A percentile compares a stretch with the other conserved stretches of the same genome.
phyloP scores from a whole-genome alignment of 2,797 vertebrate genomes.

The Botia kubotai region DNA sequence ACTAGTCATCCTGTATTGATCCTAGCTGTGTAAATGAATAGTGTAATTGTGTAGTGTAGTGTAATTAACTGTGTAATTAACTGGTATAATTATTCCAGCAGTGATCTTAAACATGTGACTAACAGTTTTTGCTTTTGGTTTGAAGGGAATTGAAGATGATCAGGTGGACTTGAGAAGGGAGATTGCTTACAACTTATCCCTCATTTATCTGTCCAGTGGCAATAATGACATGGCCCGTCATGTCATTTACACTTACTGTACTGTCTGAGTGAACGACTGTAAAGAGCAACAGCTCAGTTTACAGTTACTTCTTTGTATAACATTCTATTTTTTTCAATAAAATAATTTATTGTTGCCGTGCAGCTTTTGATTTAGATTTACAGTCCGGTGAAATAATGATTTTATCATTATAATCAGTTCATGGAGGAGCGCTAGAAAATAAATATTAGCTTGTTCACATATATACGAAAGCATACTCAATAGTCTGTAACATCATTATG shows the following conservation, averaged over 20 bases:
- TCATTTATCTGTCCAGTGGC: conserved; percentile 86
- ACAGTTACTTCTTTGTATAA: background rate
- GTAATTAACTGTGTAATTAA: background rate
- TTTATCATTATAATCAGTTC: background rate
- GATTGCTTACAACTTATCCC: conserved; percentile 83
- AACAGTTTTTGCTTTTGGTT: background rate
- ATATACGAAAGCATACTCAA: background rate
- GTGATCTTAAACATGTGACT: background rate
- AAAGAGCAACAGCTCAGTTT: background rate
- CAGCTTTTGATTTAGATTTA: background rate
- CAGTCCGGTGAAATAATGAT: background rate
- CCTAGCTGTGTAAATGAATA: no score
- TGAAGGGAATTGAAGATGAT: conserved; percentile 84
- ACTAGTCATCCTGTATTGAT: no score
- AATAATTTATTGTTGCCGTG: conserved; percentile 5
- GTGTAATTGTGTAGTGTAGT: no score
- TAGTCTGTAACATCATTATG: no score
- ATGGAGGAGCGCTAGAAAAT: background rate
- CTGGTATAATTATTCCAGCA: background rate
- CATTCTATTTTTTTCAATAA: conserved; percentile 15
- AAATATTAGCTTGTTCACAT: background rate
- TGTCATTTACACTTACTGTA: conserved; percentile 79
- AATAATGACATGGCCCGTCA: conserved; percentile 82
- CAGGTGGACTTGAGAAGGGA: conserved; percentile 83
- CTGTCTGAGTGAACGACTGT: conserved; percentile 64